Evolutionary conservation across 2,888 invertebrate species (phyloP).

Genomic region (Hyppa rectilinea): DNA sequence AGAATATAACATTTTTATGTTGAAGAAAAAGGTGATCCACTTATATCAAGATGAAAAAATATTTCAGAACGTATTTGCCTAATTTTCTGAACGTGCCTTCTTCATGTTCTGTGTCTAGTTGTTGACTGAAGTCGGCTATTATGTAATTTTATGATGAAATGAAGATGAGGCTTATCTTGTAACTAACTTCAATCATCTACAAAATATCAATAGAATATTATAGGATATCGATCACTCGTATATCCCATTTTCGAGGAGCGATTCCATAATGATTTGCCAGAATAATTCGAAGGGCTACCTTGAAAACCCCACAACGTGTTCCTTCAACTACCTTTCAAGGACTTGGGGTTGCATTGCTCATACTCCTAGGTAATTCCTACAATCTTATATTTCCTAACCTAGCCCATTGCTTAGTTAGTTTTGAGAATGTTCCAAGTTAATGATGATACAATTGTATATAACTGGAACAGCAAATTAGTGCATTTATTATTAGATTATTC

Average conservation of each 20-base stretch:
- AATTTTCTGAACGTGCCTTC: slow-evolving; percentile 23
- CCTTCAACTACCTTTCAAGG: not conserved
- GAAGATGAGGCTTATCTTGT: not conserved
- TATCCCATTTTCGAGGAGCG: not conserved
- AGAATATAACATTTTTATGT: slow-evolving; percentile 27
- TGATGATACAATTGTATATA: no score
- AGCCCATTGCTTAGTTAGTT: no score
- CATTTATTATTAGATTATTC: not conserved
- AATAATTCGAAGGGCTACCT: not conserved
- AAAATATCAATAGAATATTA: slow-evolving; percentile 8
- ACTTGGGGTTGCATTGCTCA: not conserved
- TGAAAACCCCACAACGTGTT: not conserved
- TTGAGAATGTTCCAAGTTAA: no score
- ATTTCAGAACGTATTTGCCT: slow-evolving; percentile 29
- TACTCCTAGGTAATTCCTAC: no score
- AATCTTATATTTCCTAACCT: no score
- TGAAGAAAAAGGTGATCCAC: slow-evolving; percentile 15
- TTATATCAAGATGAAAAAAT: slow-evolving; percentile 32
- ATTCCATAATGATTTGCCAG: not conserved
- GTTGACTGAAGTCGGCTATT: no score
- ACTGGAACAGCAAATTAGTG: not conserved
- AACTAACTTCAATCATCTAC: not conserved
- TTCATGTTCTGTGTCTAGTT: not conserved
- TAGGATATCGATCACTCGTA: slow-evolving; percentile 21
- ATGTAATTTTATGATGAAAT: not conserved